Evolutionary conservation across 1,140 invertebrate genomes (phyloP).

Genomic region (Lethocerus indicus): DNA sequence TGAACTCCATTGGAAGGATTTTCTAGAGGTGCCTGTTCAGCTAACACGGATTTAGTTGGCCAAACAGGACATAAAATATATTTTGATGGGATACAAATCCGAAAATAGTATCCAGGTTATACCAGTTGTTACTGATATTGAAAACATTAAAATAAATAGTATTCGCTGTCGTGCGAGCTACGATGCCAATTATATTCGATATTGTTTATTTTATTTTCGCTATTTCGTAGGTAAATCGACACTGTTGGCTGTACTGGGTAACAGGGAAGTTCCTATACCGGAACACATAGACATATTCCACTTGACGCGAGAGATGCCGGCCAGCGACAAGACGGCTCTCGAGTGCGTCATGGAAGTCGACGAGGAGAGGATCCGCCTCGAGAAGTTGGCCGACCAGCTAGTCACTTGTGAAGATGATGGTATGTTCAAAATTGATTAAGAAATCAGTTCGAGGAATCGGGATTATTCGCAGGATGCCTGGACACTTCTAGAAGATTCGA

Average conservation of each 20-base stretch:
- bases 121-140: too few relatives aligned
- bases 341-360: conserved; percentile 98
- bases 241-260: conserved; percentile 75
- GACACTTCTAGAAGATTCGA: background rate
- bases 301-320: conserved; percentile 89
- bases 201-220: too few relatives aligned
- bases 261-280: conserved; percentile 90
- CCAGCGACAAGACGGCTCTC: conserved; percentile 81
- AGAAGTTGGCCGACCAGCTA: conserved; percentile 83
- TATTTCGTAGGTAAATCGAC: conserved; percentile 76
- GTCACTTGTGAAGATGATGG: conserved; percentile 77
- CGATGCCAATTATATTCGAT: too few relatives aligned
- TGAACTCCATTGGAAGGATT: too few relatives aligned
- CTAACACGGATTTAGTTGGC: too few relatives aligned
- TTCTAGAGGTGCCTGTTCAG: too few relatives aligned
- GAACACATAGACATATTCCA: conserved; percentile 97
- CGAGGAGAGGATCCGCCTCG: conserved; percentile 77
- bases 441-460: background rate
- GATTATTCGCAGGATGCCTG: background rate
- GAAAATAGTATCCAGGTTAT: too few relatives aligned
- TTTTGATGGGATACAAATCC: too few relatives aligned
- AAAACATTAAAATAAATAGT: too few relatives aligned
- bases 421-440: conserved; percentile 18
- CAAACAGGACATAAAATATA: too few relatives aligned
- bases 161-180: too few relatives aligned